These are phyloP conservation scores for Lycocorax pyrrhopterus DNA, from an alignment of 2,113 vertebrate genomes.

Conservation along the genomic window DNA sequence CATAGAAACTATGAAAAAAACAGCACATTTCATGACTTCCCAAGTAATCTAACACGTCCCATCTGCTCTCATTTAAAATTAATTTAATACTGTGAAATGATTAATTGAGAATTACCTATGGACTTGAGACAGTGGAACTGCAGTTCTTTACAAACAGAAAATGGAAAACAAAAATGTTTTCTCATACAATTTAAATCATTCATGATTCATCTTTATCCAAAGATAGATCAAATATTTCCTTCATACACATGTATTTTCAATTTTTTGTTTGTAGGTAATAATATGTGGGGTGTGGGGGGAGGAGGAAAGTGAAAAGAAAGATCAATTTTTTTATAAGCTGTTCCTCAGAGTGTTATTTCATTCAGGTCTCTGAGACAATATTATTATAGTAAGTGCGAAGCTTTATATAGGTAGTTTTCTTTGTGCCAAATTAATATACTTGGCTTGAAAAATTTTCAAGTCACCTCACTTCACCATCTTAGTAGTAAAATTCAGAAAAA, in stretches of 20 bases:
- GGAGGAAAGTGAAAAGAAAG: not conserved
- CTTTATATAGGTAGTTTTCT: not conserved
- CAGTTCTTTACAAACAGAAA: not conserved
- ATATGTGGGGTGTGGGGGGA: accelerated
- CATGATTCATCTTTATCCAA: not conserved
- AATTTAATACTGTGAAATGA: slow-evolving; percentile 35
- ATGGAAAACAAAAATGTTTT: not conserved
- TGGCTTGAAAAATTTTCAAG: not conserved
- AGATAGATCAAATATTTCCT: not conserved
- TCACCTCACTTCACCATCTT: not conserved
- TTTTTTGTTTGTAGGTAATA: not conserved
- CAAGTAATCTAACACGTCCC: not conserved
- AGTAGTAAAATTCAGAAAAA: not conserved
- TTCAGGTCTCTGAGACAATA: not conserved
- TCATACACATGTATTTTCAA: not conserved
- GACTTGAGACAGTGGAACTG: not conserved
- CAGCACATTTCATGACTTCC: not conserved
- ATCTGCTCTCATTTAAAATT: slow-evolving; percentile 43
- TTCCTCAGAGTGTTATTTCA: not conserved
- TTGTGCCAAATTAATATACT: not conserved
- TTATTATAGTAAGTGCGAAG: not conserved
- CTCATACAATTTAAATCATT: not conserved
- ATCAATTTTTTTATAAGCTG: not conserved
- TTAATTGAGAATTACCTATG: slow-evolving; percentile 35
- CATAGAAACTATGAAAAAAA: not conserved